Percentiles rank a stretch among this genome's conserved stretches.
These are phyloP conservation scores for Paramuricea clavata DNA, from an alignment of 92 coral and sea anemone genomes.

Conservation along the genomic window DNA sequence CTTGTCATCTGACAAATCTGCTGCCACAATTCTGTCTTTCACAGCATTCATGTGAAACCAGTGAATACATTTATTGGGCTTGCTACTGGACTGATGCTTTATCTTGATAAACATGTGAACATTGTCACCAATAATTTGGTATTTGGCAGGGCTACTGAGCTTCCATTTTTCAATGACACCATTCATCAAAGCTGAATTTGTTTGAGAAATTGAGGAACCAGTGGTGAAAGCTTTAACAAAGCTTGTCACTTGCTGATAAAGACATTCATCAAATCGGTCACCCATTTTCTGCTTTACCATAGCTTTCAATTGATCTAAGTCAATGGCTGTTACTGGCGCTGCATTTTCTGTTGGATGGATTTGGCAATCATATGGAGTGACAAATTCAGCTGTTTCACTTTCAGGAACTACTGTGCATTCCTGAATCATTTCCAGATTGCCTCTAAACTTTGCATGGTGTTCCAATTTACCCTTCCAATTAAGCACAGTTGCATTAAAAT, in stretches of 20 bases:
- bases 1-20: conserved; percentile 46
- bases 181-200: not conserved
- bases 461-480: conserved; percentile 67
- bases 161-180: conserved; percentile 1
- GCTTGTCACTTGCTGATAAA: not conserved
- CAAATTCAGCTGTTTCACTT: not conserved
- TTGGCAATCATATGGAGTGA: not conserved
- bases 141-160: conserved; percentile 32
- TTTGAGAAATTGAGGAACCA: not conserved
- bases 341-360: not conserved
- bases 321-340: not conserved
- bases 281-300: not conserved
- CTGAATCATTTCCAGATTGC: conserved; percentile 53
- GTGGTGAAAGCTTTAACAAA: not conserved
- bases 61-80: not conserved
- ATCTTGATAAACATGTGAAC: conserved; percentile 29
- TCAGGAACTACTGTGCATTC: conserved; percentile 15
- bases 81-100: not conserved
- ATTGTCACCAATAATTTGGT: conserved; percentile 76
- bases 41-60: conserved; percentile 80
- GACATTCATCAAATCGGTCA: not conserved
- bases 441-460: conserved; percentile 43
- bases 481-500: conserved; percentile 49
- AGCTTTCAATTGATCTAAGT: not conserved
- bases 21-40: conserved; percentile 54